Evolutionary conservation across 2,797 vertebrate genomes (phyloP).

Genomic region (Cuculus canorus): DNA sequence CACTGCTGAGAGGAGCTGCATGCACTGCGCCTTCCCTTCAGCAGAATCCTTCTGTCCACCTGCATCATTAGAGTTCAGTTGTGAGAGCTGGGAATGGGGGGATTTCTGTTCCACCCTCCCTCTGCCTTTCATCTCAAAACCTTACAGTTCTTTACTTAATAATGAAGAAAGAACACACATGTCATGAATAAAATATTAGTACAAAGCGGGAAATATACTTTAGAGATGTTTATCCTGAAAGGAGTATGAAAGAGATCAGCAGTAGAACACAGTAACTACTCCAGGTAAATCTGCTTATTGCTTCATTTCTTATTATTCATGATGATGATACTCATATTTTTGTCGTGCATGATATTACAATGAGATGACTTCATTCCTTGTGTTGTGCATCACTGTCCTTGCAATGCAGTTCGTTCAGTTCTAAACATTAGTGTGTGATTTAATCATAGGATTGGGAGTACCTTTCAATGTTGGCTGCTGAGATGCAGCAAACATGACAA

Average conservation of each 20-base stretch:
- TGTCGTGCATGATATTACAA: neutral
- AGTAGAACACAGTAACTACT: conserved; percentile 17
- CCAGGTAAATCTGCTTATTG: conserved; percentile 64
- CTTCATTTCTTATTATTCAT: conserved; percentile 34
- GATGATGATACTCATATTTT: neutral
- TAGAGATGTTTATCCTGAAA: neutral
- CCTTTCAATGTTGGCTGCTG: neutral
- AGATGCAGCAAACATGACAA: neutral
- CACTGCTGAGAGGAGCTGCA: conserved; percentile 49
- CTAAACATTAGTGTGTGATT: neutral
- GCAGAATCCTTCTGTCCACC: conserved; percentile 20
- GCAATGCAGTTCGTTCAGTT: conserved; percentile 11
- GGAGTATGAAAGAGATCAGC: conserved; percentile 37
- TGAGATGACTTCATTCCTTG: conserved; percentile 23
- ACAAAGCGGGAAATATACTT: conserved; percentile 1
- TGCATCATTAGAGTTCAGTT: neutral
- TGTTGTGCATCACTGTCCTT: conserved; percentile 20
- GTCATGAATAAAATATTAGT: neutral
- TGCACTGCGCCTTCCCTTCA: conserved; percentile 23
- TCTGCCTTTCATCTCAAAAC: neutral
- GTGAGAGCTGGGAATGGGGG: neutral
- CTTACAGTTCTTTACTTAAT: neutral
- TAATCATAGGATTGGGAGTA: neutral
- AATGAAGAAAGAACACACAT: neutral
- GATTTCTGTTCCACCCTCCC: neutral